Percentiles rank a stretch among this genome's conserved stretches.
Evolutionary conservation across 2,113 vertebrate genomes (phyloP).

Genomic region (Ploceus nigricollis): DNA sequence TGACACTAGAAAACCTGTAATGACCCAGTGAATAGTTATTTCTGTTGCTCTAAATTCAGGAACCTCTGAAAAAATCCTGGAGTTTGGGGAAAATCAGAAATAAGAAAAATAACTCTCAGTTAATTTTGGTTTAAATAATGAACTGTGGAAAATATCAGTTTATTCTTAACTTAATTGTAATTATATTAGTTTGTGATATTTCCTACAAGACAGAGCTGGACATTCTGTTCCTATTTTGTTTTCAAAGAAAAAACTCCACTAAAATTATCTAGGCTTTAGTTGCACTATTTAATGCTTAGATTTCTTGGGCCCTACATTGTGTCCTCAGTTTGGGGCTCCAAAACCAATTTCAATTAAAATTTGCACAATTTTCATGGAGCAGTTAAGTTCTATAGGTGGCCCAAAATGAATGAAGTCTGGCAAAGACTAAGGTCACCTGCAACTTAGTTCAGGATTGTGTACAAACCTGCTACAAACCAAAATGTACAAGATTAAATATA

Average conservation of each 20-base stretch:
- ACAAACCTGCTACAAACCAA: not conserved
- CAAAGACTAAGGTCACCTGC: not conserved
- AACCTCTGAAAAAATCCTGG: not conserved
- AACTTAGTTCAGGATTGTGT: not conserved
- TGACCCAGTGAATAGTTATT: not conserved
- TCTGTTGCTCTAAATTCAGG: not conserved
- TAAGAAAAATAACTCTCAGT: not conserved
- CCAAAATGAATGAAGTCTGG: not conserved
- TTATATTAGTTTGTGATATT: not conserved
- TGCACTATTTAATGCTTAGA: not conserved
- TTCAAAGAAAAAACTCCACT: not conserved
- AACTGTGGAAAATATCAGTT: not conserved
- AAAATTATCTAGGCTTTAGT: not conserved
- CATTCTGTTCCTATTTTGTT: not conserved
- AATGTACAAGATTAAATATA: not conserved
- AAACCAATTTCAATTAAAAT: not conserved
- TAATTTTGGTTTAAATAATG: not conserved
- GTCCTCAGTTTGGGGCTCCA: not conserved
- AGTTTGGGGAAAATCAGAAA: not conserved
- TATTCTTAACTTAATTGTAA: not conserved
- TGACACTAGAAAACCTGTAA: not conserved
- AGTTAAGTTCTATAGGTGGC: not conserved
- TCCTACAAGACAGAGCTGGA: not conserved
- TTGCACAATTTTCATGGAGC: not conserved
- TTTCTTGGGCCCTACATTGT: not conserved